These are phyloP conservation scores for Phyllotis vaccarum DNA, from an alignment of 2,797 vertebrate genomes.

Conservation along the genomic window DNA sequence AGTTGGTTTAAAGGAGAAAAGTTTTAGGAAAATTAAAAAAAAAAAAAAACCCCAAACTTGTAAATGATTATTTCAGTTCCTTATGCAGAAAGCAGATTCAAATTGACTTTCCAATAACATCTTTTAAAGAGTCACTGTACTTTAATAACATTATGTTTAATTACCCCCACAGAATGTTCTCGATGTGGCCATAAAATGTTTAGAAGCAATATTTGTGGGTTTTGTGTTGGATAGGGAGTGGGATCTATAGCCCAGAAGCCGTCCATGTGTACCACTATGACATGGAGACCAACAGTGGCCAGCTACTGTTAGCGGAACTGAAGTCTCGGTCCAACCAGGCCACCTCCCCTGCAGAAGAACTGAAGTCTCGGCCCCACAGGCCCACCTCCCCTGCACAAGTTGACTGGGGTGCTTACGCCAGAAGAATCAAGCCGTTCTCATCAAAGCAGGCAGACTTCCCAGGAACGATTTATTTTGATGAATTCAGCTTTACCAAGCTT, in stretches of 20 bases:
- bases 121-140: background rate
- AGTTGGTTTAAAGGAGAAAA: background rate
- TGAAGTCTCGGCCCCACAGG: constrained; percentile 80
- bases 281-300: constrained; percentile 83
- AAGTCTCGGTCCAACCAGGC: constrained; percentile 78
- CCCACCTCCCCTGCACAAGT: background rate
- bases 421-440: background rate
- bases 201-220: background rate
- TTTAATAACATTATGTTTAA: background rate
- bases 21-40: background rate
- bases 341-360: constrained; percentile 24
- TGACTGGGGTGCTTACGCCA: constrained; percentile 84
- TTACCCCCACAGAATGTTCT: background rate
- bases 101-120: background rate
- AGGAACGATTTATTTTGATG: constrained; percentile 83
- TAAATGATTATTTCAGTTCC: background rate
- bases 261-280: constrained; percentile 85
- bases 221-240: constrained; percentile 83
- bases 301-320: constrained; percentile 84
- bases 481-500: constrained; percentile 84
- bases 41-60: too few relatives aligned
- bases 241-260: constrained; percentile 84
- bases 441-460: constrained; percentile 71
- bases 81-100: background rate
- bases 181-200: background rate